Evolutionary conservation across 2,113 vertebrate species (phyloP).

Genomic region (Chloropsis hardwickii): DNA sequence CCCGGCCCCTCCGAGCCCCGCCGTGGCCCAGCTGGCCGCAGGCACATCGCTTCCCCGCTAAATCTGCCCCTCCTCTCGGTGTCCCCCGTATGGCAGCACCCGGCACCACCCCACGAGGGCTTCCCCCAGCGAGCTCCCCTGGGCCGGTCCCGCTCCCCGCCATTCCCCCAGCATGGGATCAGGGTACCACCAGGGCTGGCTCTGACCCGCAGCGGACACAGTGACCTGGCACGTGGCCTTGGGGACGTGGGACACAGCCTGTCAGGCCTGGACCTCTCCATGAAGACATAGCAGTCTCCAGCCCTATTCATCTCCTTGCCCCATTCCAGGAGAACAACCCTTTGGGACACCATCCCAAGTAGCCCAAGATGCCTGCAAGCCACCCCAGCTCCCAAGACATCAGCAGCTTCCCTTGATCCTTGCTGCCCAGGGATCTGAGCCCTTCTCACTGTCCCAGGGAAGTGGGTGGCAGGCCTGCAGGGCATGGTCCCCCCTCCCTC

Average conservation of each 20-base stretch:
- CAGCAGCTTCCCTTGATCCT: background rate
- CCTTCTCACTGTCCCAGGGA: background rate
- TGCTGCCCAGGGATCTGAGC: background rate
- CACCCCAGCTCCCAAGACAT: rapidly evolving
- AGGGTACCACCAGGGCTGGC: background rate
- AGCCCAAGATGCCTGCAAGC: background rate
- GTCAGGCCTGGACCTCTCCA: background rate
- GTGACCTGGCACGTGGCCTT: background rate
- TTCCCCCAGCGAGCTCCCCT: background rate
- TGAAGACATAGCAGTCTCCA: background rate
- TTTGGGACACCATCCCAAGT: background rate
- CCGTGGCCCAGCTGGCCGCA: background rate
- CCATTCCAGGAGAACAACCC: background rate
- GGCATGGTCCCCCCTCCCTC: rapidly evolving
- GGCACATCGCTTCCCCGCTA: too few relatives aligned
- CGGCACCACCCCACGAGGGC: too few relatives aligned
- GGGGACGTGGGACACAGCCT: rapidly evolving
- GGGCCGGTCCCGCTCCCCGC: rapidly evolving
- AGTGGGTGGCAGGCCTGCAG: background rate
- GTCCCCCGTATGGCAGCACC: rapidly evolving
- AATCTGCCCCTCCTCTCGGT: background rate
- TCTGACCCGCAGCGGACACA: rapidly evolving
- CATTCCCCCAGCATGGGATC: rapidly evolving
- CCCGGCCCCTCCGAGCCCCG: background rate
- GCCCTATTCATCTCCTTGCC: too few relatives aligned